phyloP scores from a whole-genome alignment of 2,888 invertebrate genomes.

The Tipula lateralis region DNA sequence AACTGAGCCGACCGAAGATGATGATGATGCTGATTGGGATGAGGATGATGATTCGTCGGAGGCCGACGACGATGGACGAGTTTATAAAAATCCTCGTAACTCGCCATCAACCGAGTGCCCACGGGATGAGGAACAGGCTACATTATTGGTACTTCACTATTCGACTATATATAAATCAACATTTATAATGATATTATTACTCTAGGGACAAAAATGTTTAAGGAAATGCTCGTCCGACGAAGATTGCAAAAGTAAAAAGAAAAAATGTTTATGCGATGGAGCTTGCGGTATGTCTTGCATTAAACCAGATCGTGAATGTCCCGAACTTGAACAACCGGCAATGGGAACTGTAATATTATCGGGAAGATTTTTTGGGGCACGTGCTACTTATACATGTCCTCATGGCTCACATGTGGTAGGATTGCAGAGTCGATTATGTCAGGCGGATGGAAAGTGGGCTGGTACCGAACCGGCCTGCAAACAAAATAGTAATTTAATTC shows the following conservation, averaged over 20 bases:
- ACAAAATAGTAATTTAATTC: constrained; percentile 62
- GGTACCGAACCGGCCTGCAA: constrained; percentile 79
- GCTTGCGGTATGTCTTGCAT: constrained; percentile 96
- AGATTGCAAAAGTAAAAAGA: constrained; percentile 95
- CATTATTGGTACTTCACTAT: constrained; percentile 53
- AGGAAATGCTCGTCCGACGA: constrained; percentile 89
- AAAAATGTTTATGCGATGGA: constrained; percentile 95
- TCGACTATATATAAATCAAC: neutral
- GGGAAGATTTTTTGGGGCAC: constrained; percentile 73
- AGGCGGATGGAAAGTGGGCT: constrained; percentile 89
- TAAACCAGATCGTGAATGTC: constrained; percentile 90
- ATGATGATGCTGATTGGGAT: constrained; percentile 53
- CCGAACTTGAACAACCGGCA: constrained; percentile 69
- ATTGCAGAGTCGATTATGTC: constrained; percentile 77
- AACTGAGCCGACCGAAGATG: constrained; percentile 48
- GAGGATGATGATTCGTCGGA: constrained; percentile 53
- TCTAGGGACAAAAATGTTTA: constrained; percentile 72
- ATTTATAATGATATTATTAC: constrained; percentile 39
- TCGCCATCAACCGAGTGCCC: constrained; percentile 83
- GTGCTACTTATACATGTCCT: constrained; percentile 80
- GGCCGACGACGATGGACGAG: constrained; percentile 72
- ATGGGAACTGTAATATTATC: constrained; percentile 71
- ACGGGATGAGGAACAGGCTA: constrained; percentile 79
- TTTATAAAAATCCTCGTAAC: constrained; percentile 84
- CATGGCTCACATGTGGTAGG: constrained; percentile 86